These are phyloP conservation scores for Chelonus formosanus DNA, from an alignment of 2,888 invertebrate genomes.

Conservation along the genomic window DNA sequence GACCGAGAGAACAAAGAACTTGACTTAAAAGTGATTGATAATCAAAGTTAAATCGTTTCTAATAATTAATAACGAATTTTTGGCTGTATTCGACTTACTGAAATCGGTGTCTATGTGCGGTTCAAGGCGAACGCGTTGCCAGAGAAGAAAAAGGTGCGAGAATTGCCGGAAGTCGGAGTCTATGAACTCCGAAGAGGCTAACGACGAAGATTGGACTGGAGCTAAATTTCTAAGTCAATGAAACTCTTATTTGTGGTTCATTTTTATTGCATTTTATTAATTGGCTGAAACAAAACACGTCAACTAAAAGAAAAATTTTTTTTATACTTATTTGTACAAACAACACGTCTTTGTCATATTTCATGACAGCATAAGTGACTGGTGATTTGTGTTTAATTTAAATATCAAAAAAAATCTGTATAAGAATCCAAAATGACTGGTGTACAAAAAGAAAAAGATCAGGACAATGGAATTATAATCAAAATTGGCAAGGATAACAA, in stretches of 20 bases:
- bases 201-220: constrained; percentile 41
- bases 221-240: constrained; percentile 3
- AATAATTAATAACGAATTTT: not conserved
- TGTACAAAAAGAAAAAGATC: constrained; percentile 49
- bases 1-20: no score
- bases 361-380: no score
- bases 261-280: not conserved
- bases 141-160: constrained; percentile 40
- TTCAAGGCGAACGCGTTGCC: constrained; percentile 37
- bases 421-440: constrained; percentile 47
- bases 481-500: constrained; percentile 52
- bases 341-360: no score
- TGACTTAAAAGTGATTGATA: no score
- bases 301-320: no score
- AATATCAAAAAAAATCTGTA: not conserved
- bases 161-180: constrained; percentile 39
- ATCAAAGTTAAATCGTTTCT: no score
- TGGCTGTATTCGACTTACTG: not conserved
- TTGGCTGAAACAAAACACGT: not conserved
- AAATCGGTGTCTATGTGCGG: constrained; percentile 42
- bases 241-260: not conserved
- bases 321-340: no score
- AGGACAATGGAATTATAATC: constrained; percentile 62
- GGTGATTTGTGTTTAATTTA: not conserved
- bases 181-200: constrained; percentile 48